Conservation (phyloP, 30 jellyfish, hydroid and myxozoan species). For the Hydractinia echinata region DNA sequence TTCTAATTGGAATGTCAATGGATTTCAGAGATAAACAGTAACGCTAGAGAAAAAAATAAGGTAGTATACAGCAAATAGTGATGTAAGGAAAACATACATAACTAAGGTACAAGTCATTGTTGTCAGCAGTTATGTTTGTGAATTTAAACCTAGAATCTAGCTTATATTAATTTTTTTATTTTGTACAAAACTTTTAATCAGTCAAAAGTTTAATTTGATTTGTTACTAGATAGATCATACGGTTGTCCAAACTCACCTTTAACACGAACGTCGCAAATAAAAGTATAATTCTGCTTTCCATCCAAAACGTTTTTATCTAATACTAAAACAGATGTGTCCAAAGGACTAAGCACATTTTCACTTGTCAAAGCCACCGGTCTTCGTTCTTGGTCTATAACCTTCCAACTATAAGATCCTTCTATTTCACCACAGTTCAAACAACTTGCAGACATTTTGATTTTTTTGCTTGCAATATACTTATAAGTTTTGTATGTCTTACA, state of each 20-base stretch:
- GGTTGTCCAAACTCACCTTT: conserved; percentile 7
- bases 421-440: conserved; percentile 59
- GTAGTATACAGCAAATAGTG: no score
- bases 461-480: conserved; percentile 36
- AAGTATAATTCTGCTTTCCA: conserved; percentile 38
- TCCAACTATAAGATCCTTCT: conserved; percentile 26
- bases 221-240: no score
- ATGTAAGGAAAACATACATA: no score
- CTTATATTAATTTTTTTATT: no score
- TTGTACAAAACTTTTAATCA: no score
- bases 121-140: no score
- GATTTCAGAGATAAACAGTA: no score
- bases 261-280: conserved; percentile 22
- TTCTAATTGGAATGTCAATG: no score
- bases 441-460: conserved; percentile 51
- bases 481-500: conserved; percentile 66
- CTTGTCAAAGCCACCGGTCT: conserved; percentile 8
- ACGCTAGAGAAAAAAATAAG: no score
- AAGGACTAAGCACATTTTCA: conserved; percentile 35
- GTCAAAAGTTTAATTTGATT: no score
- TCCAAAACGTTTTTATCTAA: conserved; percentile 34
- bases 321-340: conserved; percentile 18
- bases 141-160: no score
- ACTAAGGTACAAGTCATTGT: no score
- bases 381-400: conserved; percentile 17